These are phyloP conservation scores for Synergus laeviventris DNA, from an alignment of 2,888 invertebrate species.

Conservation along the genomic window DNA sequence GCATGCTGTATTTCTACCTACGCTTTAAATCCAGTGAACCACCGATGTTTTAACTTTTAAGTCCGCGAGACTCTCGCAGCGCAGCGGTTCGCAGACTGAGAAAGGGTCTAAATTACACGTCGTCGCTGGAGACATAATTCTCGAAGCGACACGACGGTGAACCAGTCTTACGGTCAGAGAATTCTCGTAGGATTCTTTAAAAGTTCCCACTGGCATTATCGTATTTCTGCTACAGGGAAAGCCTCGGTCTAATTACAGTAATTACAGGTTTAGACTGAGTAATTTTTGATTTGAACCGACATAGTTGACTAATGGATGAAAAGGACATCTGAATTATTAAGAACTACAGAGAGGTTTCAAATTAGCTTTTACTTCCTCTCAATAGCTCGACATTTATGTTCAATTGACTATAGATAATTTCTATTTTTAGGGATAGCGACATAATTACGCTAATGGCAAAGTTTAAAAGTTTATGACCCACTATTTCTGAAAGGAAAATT, in stretches of 20 bases:
- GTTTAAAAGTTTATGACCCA: neutral
- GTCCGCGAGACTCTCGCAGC: conserved; percentile 2
- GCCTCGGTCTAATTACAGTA: conserved; percentile 3
- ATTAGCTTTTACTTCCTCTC: neutral
- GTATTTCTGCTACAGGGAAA: neutral
- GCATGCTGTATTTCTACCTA: conserved; percentile 12
- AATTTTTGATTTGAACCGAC: too few relatives aligned
- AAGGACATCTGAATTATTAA: neutral
- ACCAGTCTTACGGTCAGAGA: conserved; percentile 25
- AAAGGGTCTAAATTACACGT: conserved; percentile 25
- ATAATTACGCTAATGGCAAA: neutral
- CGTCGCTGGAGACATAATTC: conserved; percentile 28
- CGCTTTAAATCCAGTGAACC: conserved; percentile 10
- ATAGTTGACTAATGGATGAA: too few relatives aligned
- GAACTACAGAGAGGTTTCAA: neutral
- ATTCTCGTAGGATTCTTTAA: conserved; percentile 13
- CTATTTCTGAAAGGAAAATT: neutral
- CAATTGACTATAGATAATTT: neutral
- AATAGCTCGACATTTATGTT: neutral
- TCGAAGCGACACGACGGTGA: conserved; percentile 23
- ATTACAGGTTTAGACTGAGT: neutral
- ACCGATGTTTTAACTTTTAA: conserved; percentile 15
- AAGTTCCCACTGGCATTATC: conserved; percentile 19
- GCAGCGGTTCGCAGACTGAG: conserved; percentile 9
- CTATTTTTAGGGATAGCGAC: neutral